These are phyloP conservation scores for Lophura nycthemera DNA, from an alignment of 2,113 vertebrate species.

Conservation along the genomic window DNA sequence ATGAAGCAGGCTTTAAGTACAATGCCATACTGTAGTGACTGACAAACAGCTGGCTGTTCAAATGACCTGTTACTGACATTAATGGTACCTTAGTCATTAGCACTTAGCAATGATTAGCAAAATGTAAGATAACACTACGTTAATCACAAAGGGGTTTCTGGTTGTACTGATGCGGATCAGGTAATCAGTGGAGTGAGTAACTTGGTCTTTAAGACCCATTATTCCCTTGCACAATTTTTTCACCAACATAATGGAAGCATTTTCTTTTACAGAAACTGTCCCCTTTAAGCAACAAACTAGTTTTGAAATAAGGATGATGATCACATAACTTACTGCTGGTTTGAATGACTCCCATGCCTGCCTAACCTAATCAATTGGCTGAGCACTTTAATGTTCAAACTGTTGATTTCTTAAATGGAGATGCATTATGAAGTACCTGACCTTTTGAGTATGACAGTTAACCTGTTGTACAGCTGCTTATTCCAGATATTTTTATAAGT, in stretches of 20 bases:
- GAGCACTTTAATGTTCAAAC: not conserved
- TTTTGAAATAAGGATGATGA: conserved; percentile 18
- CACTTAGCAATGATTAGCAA: conserved; percentile 71
- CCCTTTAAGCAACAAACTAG: conserved; percentile 8
- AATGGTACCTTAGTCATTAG: conserved; percentile 76
- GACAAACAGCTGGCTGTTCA: conserved; percentile 48
- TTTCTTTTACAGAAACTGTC: conserved; percentile 38
- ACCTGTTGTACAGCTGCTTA: conserved; percentile 63
- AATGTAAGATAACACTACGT: conserved; percentile 75
- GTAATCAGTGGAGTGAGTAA: conserved; percentile 26
- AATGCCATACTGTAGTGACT: not conserved
- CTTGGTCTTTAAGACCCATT: conserved; percentile 27
- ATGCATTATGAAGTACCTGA: conserved; percentile 23
- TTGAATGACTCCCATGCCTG: conserved; percentile 27
- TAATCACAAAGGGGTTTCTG: conserved; percentile 13
- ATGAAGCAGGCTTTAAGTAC: conserved; percentile 70
- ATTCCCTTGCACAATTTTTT: conserved; percentile 42
- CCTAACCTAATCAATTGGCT: conserved; percentile 7
- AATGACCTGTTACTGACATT: conserved; percentile 59
- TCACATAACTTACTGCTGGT: not conserved
- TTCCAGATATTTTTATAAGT: conserved; percentile 45
- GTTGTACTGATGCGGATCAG: conserved; percentile 1
- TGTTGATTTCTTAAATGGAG: conserved; percentile 1
- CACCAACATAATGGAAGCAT: not conserved
- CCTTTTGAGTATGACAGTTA: conserved; percentile 50